Evolutionary conservation across 2,113 vertebrate genomes (phyloP).

Genomic region (human): DNA sequence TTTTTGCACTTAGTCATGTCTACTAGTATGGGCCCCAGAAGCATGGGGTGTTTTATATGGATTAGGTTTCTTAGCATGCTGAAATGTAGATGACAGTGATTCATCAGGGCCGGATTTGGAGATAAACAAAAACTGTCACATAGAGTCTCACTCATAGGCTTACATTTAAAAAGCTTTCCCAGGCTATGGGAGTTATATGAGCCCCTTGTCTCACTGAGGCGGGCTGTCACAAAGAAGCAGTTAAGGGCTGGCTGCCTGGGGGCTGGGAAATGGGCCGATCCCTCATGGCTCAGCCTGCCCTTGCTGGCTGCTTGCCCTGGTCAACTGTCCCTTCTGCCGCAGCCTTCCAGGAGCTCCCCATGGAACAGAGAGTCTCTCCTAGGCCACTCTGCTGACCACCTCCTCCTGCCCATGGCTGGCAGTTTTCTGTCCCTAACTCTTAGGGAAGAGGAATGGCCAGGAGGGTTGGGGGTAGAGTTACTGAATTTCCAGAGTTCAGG

Average conservation of each 20-base stretch:
- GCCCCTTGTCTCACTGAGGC: rapidly evolving
- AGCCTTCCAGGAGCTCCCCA: not conserved
- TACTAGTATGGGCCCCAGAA: not conserved
- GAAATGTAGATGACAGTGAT: not conserved
- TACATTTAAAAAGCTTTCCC: not conserved
- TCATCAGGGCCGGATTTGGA: not conserved
- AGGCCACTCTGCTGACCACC: not conserved
- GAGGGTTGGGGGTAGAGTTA: not conserved
- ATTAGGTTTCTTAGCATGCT: not conserved
- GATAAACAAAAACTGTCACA: not conserved
- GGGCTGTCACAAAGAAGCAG: no score
- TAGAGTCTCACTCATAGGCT: not conserved
- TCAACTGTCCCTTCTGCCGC: not conserved
- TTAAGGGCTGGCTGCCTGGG: not conserved
- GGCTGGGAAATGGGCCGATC: not conserved
- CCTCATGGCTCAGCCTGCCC: not conserved
- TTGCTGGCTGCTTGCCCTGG: no score
- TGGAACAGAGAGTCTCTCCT: not conserved
- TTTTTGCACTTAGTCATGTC: not conserved
- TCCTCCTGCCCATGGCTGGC: not conserved
- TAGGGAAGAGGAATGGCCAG: not conserved
- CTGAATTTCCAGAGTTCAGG: not conserved
- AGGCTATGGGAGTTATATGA: not conserved
- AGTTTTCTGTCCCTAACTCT: not conserved
- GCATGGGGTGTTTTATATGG: not conserved